Evolutionary conservation across 2,113 vertebrate genomes (phyloP).

Genomic region (Chloroceryle aenea): DNA sequence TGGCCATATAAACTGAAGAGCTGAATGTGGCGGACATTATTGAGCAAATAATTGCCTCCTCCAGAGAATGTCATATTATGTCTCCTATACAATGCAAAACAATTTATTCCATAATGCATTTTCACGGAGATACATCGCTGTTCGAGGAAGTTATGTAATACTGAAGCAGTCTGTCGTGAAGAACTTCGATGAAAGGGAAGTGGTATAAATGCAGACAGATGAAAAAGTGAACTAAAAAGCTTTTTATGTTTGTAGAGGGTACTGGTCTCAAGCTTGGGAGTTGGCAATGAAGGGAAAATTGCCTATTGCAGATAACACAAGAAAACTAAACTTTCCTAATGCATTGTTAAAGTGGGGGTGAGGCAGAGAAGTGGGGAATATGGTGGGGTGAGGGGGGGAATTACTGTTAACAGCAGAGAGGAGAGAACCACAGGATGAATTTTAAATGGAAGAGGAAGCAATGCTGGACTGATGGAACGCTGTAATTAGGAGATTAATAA

Average conservation of each 20-base stretch:
- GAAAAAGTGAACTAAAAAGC: not conserved
- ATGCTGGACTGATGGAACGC: fast-evolving
- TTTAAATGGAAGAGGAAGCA: not conserved
- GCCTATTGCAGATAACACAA: not conserved
- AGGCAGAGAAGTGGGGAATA: not conserved
- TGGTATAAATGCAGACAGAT: not conserved
- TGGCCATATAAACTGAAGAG: not conserved
- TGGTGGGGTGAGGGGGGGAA: not conserved
- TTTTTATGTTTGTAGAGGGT: not conserved
- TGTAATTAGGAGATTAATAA: not conserved
- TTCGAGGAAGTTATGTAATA: not conserved
- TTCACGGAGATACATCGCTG: not conserved
- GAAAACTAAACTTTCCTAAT: not conserved
- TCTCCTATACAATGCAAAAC: not conserved
- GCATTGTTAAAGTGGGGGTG: fast-evolving
- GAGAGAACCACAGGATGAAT: not conserved
- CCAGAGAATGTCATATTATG: not conserved
- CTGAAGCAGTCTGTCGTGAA: not conserved
- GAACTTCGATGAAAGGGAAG: not conserved
- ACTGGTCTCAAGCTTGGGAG: not conserved
- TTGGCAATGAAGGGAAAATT: not conserved
- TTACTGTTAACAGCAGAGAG: not conserved
- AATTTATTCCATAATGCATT: not conserved
- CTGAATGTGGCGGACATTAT: not conserved
- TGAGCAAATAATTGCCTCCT: conserved; percentile 46